A percentile compares a stretch with the other conserved stretches of the same genome.
phyloP scores from a whole-genome alignment of 2,113 vertebrate species.

The Cacatua alba region DNA sequence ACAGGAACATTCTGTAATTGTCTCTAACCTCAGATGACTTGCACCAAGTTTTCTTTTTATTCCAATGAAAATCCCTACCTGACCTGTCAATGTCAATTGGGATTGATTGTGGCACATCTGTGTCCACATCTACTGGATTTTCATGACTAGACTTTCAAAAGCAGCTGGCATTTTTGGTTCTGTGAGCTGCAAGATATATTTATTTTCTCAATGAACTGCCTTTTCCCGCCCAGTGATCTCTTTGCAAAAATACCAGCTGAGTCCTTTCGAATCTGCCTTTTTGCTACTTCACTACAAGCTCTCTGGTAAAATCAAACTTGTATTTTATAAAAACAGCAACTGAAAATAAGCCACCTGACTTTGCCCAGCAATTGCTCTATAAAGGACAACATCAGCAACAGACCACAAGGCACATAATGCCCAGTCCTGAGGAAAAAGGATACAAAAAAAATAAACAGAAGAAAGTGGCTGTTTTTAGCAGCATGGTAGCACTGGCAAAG shows the following conservation, averaged over 20 bases:
- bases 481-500: background rate
- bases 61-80: background rate
- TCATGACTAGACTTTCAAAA: background rate
- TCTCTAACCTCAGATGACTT: background rate
- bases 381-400: background rate
- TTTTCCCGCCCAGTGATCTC: background rate
- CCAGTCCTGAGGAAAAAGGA: background rate
- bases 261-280: background rate
- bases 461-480: background rate
- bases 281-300: background rate
- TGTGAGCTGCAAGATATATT: background rate
- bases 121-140: background rate
- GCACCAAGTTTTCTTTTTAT: background rate
- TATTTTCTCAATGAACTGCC: background rate
- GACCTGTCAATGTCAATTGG: background rate
- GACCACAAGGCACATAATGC: background rate
- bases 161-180: background rate
- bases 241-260: background rate
- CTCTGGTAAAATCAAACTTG: background rate
- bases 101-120: background rate
- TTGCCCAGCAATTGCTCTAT: background rate
- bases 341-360: background rate
- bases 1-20: background rate
- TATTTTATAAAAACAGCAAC: background rate
- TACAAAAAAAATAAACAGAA: background rate